Conservation (phyloP, 2,888 invertebrate genomes). For the Bellardia pandia region DNA sequence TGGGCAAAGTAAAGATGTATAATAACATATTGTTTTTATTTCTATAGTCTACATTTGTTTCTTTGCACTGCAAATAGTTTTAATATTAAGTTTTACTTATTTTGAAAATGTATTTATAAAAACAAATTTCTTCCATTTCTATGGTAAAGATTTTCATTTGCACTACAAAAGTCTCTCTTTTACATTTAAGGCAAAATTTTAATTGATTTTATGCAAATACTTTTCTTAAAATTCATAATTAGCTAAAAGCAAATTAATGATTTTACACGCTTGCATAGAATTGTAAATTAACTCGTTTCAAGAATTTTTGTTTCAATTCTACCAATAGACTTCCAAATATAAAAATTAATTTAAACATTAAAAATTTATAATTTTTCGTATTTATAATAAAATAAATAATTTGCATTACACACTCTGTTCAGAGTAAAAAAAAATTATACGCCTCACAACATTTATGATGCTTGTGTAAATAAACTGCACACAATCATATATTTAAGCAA, state of each 20-base stretch:
- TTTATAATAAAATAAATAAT: slow-evolving; percentile 54
- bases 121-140: too few species aligned
- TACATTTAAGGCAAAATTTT: too few species aligned
- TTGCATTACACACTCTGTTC: slow-evolving; percentile 20
- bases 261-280: background rate
- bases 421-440: background rate
- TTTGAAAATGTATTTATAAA: too few species aligned
- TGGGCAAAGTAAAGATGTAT: too few species aligned
- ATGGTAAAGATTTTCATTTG: too few species aligned
- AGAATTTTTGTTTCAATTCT: background rate
- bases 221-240: background rate
- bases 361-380: background rate
- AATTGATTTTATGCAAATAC: background rate
- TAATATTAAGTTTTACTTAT: too few species aligned
- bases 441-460: slow-evolving; percentile 50
- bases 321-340: background rate
- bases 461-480: slow-evolving; percentile 50
- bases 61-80: too few species aligned
- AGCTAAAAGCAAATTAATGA: background rate
- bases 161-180: too few species aligned
- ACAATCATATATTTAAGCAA: background rate
- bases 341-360: slow-evolving; percentile 32
- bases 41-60: too few species aligned
- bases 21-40: too few species aligned
- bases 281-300: background rate